phyloP scores from a whole-genome alignment of 2,888 invertebrate species.

The Osmoderma eremita region DNA sequence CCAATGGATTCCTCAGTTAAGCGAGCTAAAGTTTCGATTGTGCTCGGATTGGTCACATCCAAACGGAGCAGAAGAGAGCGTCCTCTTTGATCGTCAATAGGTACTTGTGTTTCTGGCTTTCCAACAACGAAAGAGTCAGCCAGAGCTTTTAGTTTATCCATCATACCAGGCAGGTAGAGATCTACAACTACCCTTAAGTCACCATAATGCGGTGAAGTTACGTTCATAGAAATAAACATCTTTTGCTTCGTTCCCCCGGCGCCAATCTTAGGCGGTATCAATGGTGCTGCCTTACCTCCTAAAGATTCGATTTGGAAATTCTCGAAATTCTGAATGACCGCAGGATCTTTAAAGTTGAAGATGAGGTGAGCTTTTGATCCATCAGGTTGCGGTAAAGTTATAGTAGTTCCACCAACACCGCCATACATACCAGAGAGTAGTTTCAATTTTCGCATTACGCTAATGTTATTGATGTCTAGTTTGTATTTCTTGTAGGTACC shows the following conservation, averaged over 20 bases:
- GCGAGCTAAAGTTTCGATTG: background rate
- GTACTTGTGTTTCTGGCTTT: conserved; percentile 1
- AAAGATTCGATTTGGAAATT: conserved; percentile 28
- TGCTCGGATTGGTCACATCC: background rate
- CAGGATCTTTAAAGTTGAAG: conserved; percentile 16
- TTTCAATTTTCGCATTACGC: conserved; percentile 16
- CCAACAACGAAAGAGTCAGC: background rate
- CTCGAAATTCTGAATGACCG: conserved; percentile 12
- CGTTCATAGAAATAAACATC: background rate
- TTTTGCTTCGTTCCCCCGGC: background rate
- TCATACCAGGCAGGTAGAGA: conserved; percentile 9
- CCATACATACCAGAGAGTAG: conserved; percentile 5
- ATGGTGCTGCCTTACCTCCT: background rate
- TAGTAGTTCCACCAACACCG: background rate
- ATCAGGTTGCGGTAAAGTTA: background rate
- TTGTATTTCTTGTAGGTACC: background rate
- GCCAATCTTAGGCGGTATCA: background rate
- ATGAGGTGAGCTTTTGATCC: background rate
- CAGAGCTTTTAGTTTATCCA: conserved; percentile 5
- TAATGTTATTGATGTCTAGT: conserved; percentile 23
- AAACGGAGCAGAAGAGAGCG: background rate
- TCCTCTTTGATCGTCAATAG: conserved; percentile 14
- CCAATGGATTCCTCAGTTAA: conserved; percentile 9
- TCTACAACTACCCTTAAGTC: background rate
- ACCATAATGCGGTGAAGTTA: conserved; percentile 9